These are phyloP conservation scores for Glossophaga mutica DNA, from an alignment of 2,797 vertebrate genomes.

Conservation along the genomic window DNA sequence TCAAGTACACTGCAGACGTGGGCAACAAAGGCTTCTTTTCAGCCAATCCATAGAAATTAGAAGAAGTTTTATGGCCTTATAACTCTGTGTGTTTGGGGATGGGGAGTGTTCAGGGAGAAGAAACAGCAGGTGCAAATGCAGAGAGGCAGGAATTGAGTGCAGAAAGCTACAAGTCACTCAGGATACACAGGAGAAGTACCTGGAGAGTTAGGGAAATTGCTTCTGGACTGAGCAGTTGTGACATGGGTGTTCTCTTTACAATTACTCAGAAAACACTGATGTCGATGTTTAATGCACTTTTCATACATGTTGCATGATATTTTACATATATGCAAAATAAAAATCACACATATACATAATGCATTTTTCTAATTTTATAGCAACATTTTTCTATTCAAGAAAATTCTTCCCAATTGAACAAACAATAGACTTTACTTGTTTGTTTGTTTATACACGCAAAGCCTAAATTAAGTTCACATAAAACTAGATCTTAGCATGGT, in stretches of 20 bases:
- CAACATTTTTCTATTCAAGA: constrained; percentile 15
- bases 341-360: neutral
- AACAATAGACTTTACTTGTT: constrained; percentile 20
- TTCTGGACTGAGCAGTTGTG: too few species aligned
- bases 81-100: neutral
- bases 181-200: neutral
- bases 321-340: neutral
- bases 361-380: neutral
- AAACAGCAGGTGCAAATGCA: neutral
- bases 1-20: neutral
- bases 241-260: neutral
- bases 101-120: neutral
- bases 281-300: neutral
- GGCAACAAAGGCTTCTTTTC: neutral
- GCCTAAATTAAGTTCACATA: constrained; percentile 43
- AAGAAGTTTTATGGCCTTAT: neutral
- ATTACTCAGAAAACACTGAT: neutral
- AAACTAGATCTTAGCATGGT: neutral
- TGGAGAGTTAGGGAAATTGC: neutral
- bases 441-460: constrained; percentile 41
- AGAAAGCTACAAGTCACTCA: neutral
- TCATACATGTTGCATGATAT: neutral
- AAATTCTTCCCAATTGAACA: constrained; percentile 18
- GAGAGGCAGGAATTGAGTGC: neutral
- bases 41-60: neutral